A percentile compares a stretch with the other conserved stretches of the same genome.
Evolutionary conservation across 2,113 vertebrate species (phyloP).

Genomic region (Microtus ochrogaster): DNA sequence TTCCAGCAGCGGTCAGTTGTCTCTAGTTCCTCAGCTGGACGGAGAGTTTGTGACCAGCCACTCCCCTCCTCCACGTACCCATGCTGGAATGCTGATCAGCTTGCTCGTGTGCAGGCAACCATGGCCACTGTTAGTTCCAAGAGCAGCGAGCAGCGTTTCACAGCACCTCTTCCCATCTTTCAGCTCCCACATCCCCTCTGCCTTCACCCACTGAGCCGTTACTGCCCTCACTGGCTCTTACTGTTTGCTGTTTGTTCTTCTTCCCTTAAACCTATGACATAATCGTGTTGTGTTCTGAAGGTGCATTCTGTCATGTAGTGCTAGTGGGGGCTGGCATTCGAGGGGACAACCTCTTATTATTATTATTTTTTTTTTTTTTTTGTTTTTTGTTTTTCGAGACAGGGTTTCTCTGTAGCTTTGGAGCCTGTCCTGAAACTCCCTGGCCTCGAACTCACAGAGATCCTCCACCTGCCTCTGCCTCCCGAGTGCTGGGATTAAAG

Average conservation of each 20-base stretch:
- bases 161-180: background rate
- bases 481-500: too few relatives aligned
- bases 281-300: slow-evolving; percentile 1
- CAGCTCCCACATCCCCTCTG: background rate
- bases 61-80: background rate
- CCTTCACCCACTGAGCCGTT: background rate
- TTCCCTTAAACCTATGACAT: background rate
- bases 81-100: background rate
- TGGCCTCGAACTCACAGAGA: too few relatives aligned
- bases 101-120: background rate
- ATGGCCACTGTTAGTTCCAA: background rate
- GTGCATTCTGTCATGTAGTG: background rate
- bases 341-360: background rate
- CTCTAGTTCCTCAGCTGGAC: background rate
- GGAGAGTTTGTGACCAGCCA: too few relatives aligned
- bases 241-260: background rate
- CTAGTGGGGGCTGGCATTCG: background rate
- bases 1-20: background rate
- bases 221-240: too few relatives aligned
- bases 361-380: too few relatives aligned
- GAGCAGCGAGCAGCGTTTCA: background rate
- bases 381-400: too few relatives aligned
- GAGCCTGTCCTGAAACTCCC: too few relatives aligned
- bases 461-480: too few relatives aligned
- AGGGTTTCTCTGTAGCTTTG: too few relatives aligned